Base-by-base conservation (phyloP, 2,888 invertebrate genomes). In the Amblyjoppa proteus region DNA sequence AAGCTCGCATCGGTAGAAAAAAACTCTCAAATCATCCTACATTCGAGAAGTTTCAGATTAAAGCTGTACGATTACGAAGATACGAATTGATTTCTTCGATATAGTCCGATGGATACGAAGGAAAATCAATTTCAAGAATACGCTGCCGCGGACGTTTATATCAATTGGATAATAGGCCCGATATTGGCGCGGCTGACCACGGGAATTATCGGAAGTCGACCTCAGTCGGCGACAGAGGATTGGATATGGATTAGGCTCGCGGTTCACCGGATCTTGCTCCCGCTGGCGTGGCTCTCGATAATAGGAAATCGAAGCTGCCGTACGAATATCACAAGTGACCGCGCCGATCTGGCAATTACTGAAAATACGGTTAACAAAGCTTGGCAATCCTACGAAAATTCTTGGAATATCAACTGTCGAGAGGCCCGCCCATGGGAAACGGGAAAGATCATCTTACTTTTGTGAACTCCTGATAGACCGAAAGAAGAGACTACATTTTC, bases 131-230 rank as follows among this genome's bases (percentile, higher is more conserved):
- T 83, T 78, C 74, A 77, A 79, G 71, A 78, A 78, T 71, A 74
- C 76, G 75, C 76, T 83, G 76, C 75, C 75, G 25, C 71, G 41
- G 81, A 86, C 83, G 74, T 84, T 87, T 85, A 77, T 82, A 83
- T 86, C 84, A 82, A 82, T 87, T 71, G 77, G 80, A 84, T 84
- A 81, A 82, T 87, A 78, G 84, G 77, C 77, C 69, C 84, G 77
- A 87, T 85, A 87, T 87, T 85, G 87, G 80, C 76, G 82, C 51
- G 84, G 83, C 74, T 80, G 77, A 75, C 83, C 84, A 85, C 84
- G 84, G 80, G 82, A 85, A 87, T 85, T 85, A 87, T 78, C 81
- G 84, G 84, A 81, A 87, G 86, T 87, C 68, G 79, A 83, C 79
- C 83, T 79, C 68, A 71, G 16, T 38, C 41, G 34, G 74, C 51